Conservation (phyloP, 1,140 invertebrate genomes). For the Temnothorax longispinosus region DNA sequence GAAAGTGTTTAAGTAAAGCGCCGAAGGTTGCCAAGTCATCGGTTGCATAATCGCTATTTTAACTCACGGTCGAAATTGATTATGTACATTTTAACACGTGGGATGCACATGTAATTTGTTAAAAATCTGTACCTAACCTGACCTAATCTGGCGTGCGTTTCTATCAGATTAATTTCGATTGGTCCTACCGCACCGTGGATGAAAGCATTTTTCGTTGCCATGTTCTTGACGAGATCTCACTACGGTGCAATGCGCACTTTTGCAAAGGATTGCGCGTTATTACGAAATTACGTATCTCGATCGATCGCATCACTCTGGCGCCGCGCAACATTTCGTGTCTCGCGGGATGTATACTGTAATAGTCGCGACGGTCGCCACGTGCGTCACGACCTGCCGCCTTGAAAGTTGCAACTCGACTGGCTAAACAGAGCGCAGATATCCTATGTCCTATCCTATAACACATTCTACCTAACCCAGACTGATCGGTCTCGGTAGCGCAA, state of each 20-base stretch:
- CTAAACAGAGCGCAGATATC: slow-evolving; percentile 37
- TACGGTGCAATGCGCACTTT: neutral
- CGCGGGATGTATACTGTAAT: neutral
- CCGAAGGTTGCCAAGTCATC: neutral
- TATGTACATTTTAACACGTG: neutral
- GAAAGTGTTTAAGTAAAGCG: neutral
- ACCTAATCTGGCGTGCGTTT: neutral
- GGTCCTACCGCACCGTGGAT: neutral
- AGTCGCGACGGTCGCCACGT: neutral
- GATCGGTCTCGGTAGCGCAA: neutral
- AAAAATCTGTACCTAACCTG: neutral
- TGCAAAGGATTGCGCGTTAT: neutral
- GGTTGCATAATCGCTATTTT: slow-evolving; percentile 15
- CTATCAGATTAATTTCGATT: neutral
- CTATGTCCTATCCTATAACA: neutral
- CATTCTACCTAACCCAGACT: slow-evolving; percentile 4
- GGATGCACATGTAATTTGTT: neutral
- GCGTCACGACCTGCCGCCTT: slow-evolving; percentile 14
- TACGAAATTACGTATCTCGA: neutral
- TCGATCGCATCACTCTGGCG: slow-evolving; percentile 3
- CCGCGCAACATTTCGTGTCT: slow-evolving; percentile 4
- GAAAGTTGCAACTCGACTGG: slow-evolving; percentile 57
- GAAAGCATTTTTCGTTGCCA: neutral
- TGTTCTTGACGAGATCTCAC: neutral
- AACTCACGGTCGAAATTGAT: neutral